Percentiles rank a stretch among this genome's conserved stretches.
Evolutionary conservation across 2,113 vertebrate species (phyloP).

Genomic region (Crotalus helleri): DNA sequence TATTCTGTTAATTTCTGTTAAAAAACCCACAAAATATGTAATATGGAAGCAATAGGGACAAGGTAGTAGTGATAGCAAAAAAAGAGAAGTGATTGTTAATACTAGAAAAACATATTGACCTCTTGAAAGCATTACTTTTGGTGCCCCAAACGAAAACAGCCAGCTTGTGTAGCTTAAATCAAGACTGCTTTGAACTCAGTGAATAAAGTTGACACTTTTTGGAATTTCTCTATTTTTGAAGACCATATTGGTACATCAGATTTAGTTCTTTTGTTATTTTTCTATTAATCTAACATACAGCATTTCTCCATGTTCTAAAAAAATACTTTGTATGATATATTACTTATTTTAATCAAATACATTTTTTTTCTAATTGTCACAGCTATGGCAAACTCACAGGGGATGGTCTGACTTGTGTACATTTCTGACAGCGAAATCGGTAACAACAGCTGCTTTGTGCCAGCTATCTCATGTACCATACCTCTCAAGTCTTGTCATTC

Average conservation of each 20-base stretch:
- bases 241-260: constrained; percentile 5
- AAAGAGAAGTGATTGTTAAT: neutral
- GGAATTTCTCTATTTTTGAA: constrained; percentile 31
- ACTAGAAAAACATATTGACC: neutral
- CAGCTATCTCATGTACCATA: constrained; percentile 84
- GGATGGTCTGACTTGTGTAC: constrained; percentile 90
- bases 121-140: neutral
- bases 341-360: constrained; percentile 76
- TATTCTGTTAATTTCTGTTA: neutral
- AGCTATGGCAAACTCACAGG: constrained; percentile 73
- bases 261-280: neutral
- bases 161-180: neutral
- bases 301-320: constrained; percentile 36
- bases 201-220: constrained; percentile 1
- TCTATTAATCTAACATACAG: constrained; percentile 22
- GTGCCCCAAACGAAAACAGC: neutral
- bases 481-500: constrained; percentile 97
- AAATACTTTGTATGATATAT: constrained; percentile 57
- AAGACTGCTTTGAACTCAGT: constrained; percentile 17
- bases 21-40: neutral
- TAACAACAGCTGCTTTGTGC: constrained; percentile 91
- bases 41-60: neutral
- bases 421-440: constrained; percentile 90
- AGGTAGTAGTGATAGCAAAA: neutral
- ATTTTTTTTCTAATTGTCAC: constrained; percentile 77